Evolutionary conservation across 2,113 vertebrate genomes (phyloP).

Genomic region (Lycaon pictus): DNA sequence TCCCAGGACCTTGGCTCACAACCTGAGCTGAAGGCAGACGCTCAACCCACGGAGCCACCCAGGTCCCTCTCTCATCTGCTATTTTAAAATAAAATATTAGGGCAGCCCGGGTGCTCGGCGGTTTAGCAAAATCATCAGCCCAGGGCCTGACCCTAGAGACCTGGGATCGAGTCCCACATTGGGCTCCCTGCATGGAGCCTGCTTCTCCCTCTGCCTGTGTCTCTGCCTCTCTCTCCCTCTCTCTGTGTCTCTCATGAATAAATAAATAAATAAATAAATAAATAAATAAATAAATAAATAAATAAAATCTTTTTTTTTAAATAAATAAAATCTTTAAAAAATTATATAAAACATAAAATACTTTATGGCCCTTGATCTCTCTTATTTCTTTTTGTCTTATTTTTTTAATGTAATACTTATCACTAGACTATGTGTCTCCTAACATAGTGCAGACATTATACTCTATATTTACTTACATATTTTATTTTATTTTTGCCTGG

Average conservation of each 20-base stretch:
- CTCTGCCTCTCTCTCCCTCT: no score
- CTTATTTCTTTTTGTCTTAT: neutral
- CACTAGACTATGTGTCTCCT: neutral
- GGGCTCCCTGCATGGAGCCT: no score
- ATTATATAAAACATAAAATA: neutral
- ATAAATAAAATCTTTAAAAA: no score
- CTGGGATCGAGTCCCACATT: no score
- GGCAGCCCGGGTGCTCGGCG: no score
- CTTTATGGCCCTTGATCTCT: neutral
- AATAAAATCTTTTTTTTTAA: no score
- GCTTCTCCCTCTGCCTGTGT: no score
- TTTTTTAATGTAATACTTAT: neutral
- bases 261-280: no score
- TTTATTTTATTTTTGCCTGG: constrained; percentile 16
- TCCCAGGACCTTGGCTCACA: neutral
- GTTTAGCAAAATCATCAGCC: no score
- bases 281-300: no score
- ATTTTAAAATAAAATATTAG: neutral
- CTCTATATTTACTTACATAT: neutral
- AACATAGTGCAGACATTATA: neutral
- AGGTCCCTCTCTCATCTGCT: neutral
- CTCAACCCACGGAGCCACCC: neutral
- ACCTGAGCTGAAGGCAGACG: neutral
- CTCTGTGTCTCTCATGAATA: no score
- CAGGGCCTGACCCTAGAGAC: no score